Base-by-base conservation (phyloP, 2,888 invertebrate genomes). In the Idaea dimidiata region DNA sequence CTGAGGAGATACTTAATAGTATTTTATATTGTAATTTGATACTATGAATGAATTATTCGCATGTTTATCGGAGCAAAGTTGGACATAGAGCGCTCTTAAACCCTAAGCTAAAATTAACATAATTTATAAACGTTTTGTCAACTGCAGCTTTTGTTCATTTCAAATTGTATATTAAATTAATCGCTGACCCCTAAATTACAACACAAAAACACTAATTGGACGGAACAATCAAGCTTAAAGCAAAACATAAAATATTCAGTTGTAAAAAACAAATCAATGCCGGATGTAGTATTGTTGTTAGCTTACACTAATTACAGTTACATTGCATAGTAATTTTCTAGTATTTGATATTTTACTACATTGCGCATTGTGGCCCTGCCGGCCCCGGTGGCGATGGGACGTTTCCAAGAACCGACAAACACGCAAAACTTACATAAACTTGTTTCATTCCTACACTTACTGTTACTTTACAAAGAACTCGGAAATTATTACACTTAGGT, bases 281-380 rank as follows among this genome's bases (percentile, higher is more conserved):
- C 24, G 24, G 24, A 24, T 24, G 24, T 24, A 5, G 24, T 24
- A 24, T 65, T 61, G 17, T 57, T 16, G 61, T 43, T 57, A 16
- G 43, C 58, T 60, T 72, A 71, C 62, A 67, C 43, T 70, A 71
- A 75, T 71, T 73, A 74, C 65, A 64, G 66, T 70, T 67, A 67
- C 72, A 73, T 69, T 69, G 72, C 70, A 71, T 72, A 75, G 78
- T 79, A 77, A 76, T 78, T 80, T 80, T 76, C 74, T 73, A 71
- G 76, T 7, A 43, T 75, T 76, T 71, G 72, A 78, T 77, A 32
- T 43, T 43, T 43, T 43, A 43, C 43, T 43, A 10, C 10, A 8
- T 43, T 43, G 43, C 14, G 10, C 10, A 8, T 43, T 43, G 43
- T 10, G 10, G 43, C 43, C 43, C 43, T 10, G n/a, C 24, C 24